These are phyloP conservation scores for Meda fulgida DNA, from an alignment of 2,797 vertebrate genomes.

Conservation along the genomic window DNA sequence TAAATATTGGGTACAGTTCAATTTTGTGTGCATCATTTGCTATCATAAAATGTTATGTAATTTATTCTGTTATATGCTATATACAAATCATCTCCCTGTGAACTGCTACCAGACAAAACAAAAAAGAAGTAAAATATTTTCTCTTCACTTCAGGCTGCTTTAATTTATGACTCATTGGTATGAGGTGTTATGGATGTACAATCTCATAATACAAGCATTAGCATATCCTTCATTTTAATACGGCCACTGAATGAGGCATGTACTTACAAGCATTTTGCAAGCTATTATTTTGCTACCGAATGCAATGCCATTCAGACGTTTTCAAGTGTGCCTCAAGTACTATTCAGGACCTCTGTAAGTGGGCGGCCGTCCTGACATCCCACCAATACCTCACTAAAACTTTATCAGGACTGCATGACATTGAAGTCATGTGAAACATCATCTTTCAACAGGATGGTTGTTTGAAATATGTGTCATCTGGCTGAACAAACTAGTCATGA, in stretches of 20 bases:
- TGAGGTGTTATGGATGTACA: constrained; percentile 32
- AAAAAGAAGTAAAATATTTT: constrained; percentile 11
- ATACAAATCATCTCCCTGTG: background rate
- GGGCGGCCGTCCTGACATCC: background rate
- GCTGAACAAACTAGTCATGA: background rate
- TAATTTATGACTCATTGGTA: constrained; percentile 17
- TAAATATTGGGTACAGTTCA: background rate
- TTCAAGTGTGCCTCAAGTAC: constrained; percentile 6
- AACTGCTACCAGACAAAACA: background rate
- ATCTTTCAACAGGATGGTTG: background rate
- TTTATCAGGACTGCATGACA: constrained; percentile 11
- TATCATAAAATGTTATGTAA: background rate
- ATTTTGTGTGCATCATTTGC: background rate
- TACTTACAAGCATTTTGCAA: background rate
- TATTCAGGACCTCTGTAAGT: background rate
- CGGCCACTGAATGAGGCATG: constrained; percentile 15
- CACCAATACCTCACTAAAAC: background rate
- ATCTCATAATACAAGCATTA: constrained; percentile 30
- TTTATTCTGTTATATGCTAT: too few species aligned
- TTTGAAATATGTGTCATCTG: background rate
- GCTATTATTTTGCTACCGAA: background rate
- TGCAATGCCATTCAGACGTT: background rate
- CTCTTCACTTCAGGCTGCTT: constrained; percentile 13
- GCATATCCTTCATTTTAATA: constrained; percentile 37
- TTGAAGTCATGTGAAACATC: background rate